Conservation (phyloP, 2,797 vertebrate species). For the Siniperca undulata region DNA sequence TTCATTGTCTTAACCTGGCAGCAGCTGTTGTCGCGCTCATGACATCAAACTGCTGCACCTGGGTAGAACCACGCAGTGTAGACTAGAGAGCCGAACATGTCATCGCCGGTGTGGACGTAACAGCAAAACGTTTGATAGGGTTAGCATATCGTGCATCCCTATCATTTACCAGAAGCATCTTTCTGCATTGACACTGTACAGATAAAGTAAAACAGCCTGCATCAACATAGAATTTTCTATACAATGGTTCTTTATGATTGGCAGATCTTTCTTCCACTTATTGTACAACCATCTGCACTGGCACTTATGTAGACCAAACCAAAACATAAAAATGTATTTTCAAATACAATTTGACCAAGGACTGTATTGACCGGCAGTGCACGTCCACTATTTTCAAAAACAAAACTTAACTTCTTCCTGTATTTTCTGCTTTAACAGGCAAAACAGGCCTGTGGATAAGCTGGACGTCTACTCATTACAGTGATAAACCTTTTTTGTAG, state of each 20-base stretch:
- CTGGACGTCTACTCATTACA: constrained; percentile 12
- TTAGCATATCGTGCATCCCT: too few species aligned
- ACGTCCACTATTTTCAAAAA: constrained; percentile 21
- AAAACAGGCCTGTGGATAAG: constrained; percentile 18
- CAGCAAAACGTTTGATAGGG: too few species aligned
- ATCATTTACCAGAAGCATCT: neutral
- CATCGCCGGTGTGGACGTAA: too few species aligned
- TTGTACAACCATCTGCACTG: constrained; percentile 2
- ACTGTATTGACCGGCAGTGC: constrained; percentile 2
- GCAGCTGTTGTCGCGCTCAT: too few species aligned
- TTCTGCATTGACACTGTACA: constrained; percentile 13
- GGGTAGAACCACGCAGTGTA: too few species aligned
- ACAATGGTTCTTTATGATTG: neutral
- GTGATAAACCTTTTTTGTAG: constrained; percentile 1
- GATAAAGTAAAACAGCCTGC: constrained; percentile 10
- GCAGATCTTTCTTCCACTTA: neutral
- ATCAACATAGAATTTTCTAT: neutral
- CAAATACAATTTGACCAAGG: constrained; percentile 10
- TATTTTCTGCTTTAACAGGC: constrained; percentile 21
- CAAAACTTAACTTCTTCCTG: neutral
- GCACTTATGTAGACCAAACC: constrained; percentile 13
- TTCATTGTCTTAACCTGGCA: too few species aligned
- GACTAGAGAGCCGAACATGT: too few species aligned
- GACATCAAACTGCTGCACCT: too few species aligned
- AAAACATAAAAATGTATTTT: constrained; percentile 28